Evolutionary conservation across 2,888 invertebrate genomes (phyloP), one percentile per base, ranked within the genome.

Genomic region (Stenodera caucasica): DNA sequence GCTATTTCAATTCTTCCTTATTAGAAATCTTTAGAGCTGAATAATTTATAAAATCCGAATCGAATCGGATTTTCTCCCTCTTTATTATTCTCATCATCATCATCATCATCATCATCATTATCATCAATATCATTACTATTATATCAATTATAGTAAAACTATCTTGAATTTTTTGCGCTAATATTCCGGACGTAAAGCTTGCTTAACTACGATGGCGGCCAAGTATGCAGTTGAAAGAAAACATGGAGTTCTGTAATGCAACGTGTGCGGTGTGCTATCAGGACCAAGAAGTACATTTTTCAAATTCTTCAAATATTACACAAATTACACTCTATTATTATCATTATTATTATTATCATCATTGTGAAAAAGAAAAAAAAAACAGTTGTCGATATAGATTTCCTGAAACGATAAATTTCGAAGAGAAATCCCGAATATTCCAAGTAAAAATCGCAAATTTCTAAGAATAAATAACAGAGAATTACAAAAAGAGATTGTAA

Each of bases 231-330:
- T 45, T 60, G 56, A 56, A 40, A 55, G 58, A 62, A 67, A 68
- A 75, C 75, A 72, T 76, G 75, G 71, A 72, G 71, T 71, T 68
- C 65, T 69, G 64, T 67, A 56, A 58, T 70, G 59, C 75, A 65
- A 71, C 74, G 75, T 75, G 75, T 75, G 75, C 68, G 73, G 73
- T 68, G 70, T 68, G 70, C 61, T 59, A 62, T 60, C 64, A 67
- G 65, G 67, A 67, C 70, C 72, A 45, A 45, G 45, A 45, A 45
- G 74, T 68, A 71, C 76, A 76, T 76, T 69, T 71, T 70, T 71
- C 60, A 66, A 67, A 76, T 76, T 74, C 74, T 66, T 73, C 55
- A 72, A 72, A 74, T 74, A 74, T 75, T 75, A 71, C 71, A 70
- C 73, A 73, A 73, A 69, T 67, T 69, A 69, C 68, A 7, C 8